Base-by-base conservation (phyloP, 2,113 vertebrate species). In the western clawed frog (Xenopus tropicalis) region DNA sequence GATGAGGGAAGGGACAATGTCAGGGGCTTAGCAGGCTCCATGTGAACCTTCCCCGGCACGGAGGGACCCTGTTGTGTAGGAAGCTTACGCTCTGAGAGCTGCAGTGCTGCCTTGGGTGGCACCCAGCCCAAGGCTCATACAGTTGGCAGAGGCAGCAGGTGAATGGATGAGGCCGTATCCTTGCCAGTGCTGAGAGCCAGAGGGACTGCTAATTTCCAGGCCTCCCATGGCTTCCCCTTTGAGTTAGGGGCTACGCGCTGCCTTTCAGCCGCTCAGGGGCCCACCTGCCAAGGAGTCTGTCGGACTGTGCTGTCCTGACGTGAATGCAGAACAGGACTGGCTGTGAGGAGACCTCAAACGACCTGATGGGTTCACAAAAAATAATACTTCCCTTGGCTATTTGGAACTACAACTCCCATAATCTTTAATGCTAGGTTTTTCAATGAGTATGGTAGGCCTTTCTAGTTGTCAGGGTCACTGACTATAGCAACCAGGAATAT, bases 111-210 rank as follows among this genome's bases (percentile, higher is more conserved):
- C 42, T 74, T 85, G 83, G 83, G 57, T 57, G 20, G 78, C 61
- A 77, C 80, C 81, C 83, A 83, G 71, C 16, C 44, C 75, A 63
- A 80, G 80, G 79, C 79, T 82, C 82, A 82, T 84, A 85, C 83
- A 85, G 85, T 86, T 85, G 85, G 85, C 85, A 84, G 82, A 75
- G 78, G 79, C 72, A 58, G 62, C 57, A 3, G 74, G 78, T 80
- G 82, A 52, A 80, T 77, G 79, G 81, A 80, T 77, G 81, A 79
- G 79, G 81, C 83, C 81, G 66, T 73, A 80, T n/a, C 77, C 70
- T 79, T 79, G 79, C 71, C 46, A 70, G 5, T 37, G 29, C 29
- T 78, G 1, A 74, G 72, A 57, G 80, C 1, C 1, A 37, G 29
- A 37, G 29, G 29, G 29, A 37, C 29, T 37, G 29, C 29, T 37